Evolutionary conservation across 2,888 invertebrate genomes (phyloP), one percentile per base, ranked within the genome.

Genomic region (Metallyticus violacea): DNA sequence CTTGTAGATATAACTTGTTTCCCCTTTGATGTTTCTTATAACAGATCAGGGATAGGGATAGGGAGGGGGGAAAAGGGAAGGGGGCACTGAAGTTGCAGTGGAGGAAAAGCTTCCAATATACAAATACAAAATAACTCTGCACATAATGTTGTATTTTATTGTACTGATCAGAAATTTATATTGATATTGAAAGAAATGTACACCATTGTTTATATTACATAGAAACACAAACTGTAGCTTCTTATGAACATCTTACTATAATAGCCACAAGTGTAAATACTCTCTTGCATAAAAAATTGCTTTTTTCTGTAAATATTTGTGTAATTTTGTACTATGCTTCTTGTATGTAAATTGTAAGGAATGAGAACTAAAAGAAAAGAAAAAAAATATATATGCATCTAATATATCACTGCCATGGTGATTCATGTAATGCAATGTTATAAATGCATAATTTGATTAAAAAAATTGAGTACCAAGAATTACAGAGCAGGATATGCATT

Each of bases 111-210:
- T 81, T 81, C 81, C 81, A 81, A 1, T 81, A 25, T 29, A 26
- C 29, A 81, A 30, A 15, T 81, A 25, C 22, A 81, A 40, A 29
- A 25, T 25, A 40, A 40, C 40, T 30, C 30, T 81, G 81, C 81
- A 81, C 81, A 81, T 81, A 81, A 81, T 81, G n/a, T 30, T 81
- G 81, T 81, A 81, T 81, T 81, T 81, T 81, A 81, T 30, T 81
- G 81, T 30, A 81, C 29, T 81, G 81, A 25, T 81, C 6, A 40
- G 26, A 30, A 81, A 40, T 81, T 26, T 81, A 30, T 81, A n/a
- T 81, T 81, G 26, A 25, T 29, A 81, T 29, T 9, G 40, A 81
- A 26, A 30, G 40, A 30, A 30, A 25, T 26, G 9, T 81, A 81
- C 81, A 81, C 30, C 27, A 81, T 26, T 81, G 30, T 81, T 30